Conservation (phyloP, 2,113 vertebrate genomes). For the Leptocoma aspasia region DNA sequence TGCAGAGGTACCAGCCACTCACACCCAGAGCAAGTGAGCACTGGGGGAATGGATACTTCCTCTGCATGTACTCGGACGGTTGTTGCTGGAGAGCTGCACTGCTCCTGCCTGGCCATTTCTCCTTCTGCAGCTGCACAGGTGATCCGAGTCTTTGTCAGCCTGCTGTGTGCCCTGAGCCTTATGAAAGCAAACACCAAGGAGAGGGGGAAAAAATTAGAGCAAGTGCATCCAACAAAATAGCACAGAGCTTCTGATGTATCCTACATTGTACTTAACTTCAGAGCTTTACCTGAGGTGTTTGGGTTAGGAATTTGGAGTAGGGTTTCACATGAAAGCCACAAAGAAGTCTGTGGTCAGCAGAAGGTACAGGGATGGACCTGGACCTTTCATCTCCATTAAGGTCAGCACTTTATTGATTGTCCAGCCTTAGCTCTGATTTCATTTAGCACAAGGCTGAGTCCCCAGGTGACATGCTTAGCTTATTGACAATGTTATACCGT, state of each 20-base stretch:
- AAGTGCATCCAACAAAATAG: background rate
- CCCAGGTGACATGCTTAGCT: background rate
- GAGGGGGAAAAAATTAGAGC: background rate
- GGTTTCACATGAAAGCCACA: background rate
- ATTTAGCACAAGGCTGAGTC: background rate
- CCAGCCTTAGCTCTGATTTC: background rate
- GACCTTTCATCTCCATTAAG: background rate
- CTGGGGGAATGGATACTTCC: background rate
- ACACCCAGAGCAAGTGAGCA: rapidly evolving
- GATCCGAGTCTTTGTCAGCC: background rate
- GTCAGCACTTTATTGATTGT: background rate
- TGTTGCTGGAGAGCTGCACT: background rate
- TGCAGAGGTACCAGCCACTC: background rate
- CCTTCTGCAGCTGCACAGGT: background rate
- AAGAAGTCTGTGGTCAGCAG: background rate
- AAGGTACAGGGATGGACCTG: background rate
- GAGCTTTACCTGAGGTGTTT: background rate
- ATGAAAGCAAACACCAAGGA: background rate
- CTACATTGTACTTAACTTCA: background rate
- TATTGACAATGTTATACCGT: background rate
- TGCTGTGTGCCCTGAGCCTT: background rate
- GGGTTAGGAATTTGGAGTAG: background rate
- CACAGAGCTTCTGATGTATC: background rate
- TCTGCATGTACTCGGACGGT: background rate
- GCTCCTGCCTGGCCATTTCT: background rate